Evolutionary conservation across 2,797 vertebrate genomes (phyloP), one percentile per base, ranked within the genome.

Genomic region (Sandelia bainsii): DNA sequence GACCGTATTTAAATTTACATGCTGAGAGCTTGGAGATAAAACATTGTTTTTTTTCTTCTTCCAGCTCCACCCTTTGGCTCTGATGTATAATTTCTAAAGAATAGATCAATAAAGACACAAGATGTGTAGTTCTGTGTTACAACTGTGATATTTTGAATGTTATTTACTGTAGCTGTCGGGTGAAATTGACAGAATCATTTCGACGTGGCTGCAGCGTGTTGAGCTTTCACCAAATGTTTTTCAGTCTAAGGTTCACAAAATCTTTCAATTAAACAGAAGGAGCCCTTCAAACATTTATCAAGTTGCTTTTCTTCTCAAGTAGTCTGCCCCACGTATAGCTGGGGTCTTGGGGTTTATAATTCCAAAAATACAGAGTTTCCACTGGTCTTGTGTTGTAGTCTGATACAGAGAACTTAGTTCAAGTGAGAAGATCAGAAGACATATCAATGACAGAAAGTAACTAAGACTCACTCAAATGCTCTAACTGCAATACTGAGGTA

Each of bases 1-100:
- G 67, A 80, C 77, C 92, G 90, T 94, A 93, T 93, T 93, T 94
- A 93, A 90, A 91, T 84, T 56, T 89, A 89, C 80, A 83, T 92
- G 86, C 87, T 72, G 23, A 57, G 69, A 86, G 86, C 62, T 66
- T 23, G 63, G 81, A 77, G 79, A 70, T 68, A 52, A 66, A 71
- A 84, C 17, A 72, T 72, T 81, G 32, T 50, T 22, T 69, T 72
- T 53, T 45, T 34, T 53, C 42, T 79, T 57, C 4, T 62, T 72
- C 44, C 62, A 72, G 80, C 80, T 57, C 62, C 22, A 66, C 49
- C 80, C 60, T 73, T 79, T 87, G 79, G 75, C 75, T 77, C 60
- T 3, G 4, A 51, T 85, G 85, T 88, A 65, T 82, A 69, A 87
- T 80, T 88, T 83, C 70, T 77, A 74, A 69, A 56, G 7, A 84